A percentile compares a stretch with the other conserved stretches of the same genome.
phyloP scores from a whole-genome alignment of 2,888 invertebrate genomes.

The Erynnis tages region DNA sequence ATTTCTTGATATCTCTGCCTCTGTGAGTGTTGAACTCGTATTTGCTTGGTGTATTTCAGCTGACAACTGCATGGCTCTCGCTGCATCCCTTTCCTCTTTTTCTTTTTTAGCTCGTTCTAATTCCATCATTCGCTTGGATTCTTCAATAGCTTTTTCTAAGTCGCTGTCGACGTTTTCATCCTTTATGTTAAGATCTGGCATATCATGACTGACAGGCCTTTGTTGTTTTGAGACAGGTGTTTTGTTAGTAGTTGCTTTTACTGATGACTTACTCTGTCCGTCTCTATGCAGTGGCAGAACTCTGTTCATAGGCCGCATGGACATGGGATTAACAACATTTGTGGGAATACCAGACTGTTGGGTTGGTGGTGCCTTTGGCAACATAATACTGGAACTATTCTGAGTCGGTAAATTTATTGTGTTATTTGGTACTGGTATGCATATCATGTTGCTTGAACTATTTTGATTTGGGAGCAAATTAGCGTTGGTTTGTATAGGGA shows the following conservation, averaged over 20 bases:
- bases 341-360: conserved; percentile 84
- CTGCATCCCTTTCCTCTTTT: conserved; percentile 70
- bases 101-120: conserved; percentile 68
- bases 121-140: conserved; percentile 77
- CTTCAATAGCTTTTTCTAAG: conserved; percentile 74
- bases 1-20: conserved; percentile 39
- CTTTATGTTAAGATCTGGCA: conserved; percentile 77
- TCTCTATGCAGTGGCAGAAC: conserved; percentile 89
- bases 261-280: conserved; percentile 74
- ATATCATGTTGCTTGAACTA: conserved; percentile 64
- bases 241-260: conserved; percentile 57
- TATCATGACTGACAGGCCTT: conserved; percentile 68
- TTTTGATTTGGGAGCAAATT: conserved; percentile 64
- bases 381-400: conserved; percentile 79
- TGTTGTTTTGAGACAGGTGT: conserved; percentile 57
- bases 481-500: conserved; percentile 63
- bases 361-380: conserved; percentile 83
- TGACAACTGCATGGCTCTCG: conserved; percentile 61
- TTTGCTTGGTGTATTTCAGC: conserved; percentile 60
- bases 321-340: conserved; percentile 87
- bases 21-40: conserved; percentile 49
- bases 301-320: conserved; percentile 87
- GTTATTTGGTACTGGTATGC: conserved; percentile 69
- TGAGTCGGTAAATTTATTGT: conserved; percentile 75
- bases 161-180: conserved; percentile 78